Base-by-base conservation (phyloP, 1,140 invertebrate genomes). In the Aphis gossypii region DNA sequence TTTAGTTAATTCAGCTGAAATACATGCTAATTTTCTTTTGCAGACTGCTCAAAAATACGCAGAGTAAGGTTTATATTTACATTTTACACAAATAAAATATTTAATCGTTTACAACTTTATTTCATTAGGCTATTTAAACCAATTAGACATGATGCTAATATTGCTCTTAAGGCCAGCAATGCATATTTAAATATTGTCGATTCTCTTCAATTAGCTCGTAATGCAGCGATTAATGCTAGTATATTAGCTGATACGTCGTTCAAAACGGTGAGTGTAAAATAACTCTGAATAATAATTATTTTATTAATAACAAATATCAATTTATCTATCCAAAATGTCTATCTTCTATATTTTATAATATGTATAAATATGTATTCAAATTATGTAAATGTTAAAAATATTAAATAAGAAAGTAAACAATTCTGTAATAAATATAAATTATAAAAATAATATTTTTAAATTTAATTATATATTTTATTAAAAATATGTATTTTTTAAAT, bases 101-200 rank as follows among this genome's bases (percentile, higher is more conserved):
- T 60, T 41, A 60, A 44, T 60, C 6, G 30, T 68, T 8, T 21
- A 90, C 44, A 30, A 90, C n/a, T 68, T 0, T 44, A 23, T 94
- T 94, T 93, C 0, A 48, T 46, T 82, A 97, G 97, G 93, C 94
- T 97, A 93, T 97, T 98, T 95, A 96, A 96, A 56, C 96, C 96
- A 94, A 97, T 97, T 4, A 96, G 96, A 60, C 96, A 96, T 76
- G 96, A 96, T 90, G 97, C 97, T 38, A 96, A 96, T 35, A 96
- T 96, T 94, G 97, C 97, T 38, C 95, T 98, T 54, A 96, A 96
- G 94, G 98, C 98, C 2, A 98, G 98, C 82, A 96, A 97, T 92
- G 98, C 97, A 0, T 98, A 98, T 95, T 96, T 97, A 94, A 97
- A 97, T 94, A 98, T 99, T 91, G 96, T 97, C 0, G 96, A 97